Evolutionary conservation across 2,113 vertebrate genomes (phyloP).

Genomic region (Anthoscopus minutus): DNA sequence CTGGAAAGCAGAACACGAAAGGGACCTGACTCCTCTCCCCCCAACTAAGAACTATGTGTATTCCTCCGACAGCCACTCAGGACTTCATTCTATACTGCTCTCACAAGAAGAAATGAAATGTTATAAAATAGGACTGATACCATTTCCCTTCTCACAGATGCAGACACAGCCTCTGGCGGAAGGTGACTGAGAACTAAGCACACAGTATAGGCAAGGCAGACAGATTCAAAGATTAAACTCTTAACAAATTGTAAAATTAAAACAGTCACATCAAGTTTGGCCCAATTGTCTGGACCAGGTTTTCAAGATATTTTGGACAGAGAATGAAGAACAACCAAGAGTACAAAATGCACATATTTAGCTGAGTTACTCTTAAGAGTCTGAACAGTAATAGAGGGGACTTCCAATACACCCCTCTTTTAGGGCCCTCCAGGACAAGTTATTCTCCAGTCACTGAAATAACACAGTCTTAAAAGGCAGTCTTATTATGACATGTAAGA

Average conservation of each 20-base stretch:
- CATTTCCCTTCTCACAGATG: background rate
- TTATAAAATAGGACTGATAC: background rate
- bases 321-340: background rate
- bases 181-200: fast-evolving
- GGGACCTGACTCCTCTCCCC: background rate
- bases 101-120: background rate
- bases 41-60: background rate
- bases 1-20: slow-evolving; percentile 17
- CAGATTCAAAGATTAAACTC: background rate
- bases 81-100: background rate
- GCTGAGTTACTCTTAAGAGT: background rate
- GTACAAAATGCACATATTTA: background rate
- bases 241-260: background rate
- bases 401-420: background rate
- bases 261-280: background rate
- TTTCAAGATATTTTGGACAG: background rate
- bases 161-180: background rate
- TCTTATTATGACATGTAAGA: background rate
- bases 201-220: background rate
- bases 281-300: background rate
- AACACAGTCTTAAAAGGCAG: background rate
- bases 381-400: background rate
- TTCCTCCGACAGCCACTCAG: background rate
- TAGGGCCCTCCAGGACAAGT: background rate
- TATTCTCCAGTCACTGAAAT: background rate